Conservation (phyloP, 2,797 vertebrate species). For the Gallinago stenura region DNA sequence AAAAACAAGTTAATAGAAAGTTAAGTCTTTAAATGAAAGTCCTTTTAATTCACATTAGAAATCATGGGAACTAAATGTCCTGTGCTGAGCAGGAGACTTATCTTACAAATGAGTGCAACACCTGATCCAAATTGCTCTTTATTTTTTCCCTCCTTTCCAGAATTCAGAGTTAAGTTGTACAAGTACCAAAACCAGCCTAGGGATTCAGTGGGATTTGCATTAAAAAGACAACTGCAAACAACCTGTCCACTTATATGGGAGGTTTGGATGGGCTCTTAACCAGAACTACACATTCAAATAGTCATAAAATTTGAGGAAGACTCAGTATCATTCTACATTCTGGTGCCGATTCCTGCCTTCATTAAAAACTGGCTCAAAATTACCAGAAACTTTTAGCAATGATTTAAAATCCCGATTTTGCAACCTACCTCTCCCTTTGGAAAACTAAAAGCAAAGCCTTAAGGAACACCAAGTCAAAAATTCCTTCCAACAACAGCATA, state of each 20-base stretch:
- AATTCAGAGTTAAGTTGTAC: not conserved
- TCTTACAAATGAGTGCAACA: not conserved
- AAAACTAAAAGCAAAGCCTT: slow-evolving; percentile 12
- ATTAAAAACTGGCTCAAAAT: not conserved
- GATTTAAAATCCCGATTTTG: not conserved
- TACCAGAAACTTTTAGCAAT: not conserved
- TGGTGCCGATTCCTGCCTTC: not conserved
- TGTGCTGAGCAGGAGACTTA: not conserved
- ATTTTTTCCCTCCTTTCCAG: not conserved
- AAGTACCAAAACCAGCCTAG: not conserved
- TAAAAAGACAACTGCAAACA: not conserved
- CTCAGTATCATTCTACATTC: not conserved
- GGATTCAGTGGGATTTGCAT: not conserved
- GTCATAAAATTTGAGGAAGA: not conserved
- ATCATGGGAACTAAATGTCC: not conserved
- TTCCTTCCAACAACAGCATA: not conserved
- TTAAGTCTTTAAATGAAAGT: not conserved
- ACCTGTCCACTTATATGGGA: not conserved
- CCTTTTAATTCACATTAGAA: not conserved
- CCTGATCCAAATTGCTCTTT: not conserved
- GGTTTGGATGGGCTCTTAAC: not conserved
- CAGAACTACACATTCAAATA: not conserved
- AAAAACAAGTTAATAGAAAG: too few species aligned
- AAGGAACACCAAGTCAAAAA: not conserved
- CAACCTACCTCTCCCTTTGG: not conserved